These are phyloP conservation scores for Corythoichthys haematopterus DNA, from an alignment of 2,113 vertebrate species.

Conservation along the genomic window DNA sequence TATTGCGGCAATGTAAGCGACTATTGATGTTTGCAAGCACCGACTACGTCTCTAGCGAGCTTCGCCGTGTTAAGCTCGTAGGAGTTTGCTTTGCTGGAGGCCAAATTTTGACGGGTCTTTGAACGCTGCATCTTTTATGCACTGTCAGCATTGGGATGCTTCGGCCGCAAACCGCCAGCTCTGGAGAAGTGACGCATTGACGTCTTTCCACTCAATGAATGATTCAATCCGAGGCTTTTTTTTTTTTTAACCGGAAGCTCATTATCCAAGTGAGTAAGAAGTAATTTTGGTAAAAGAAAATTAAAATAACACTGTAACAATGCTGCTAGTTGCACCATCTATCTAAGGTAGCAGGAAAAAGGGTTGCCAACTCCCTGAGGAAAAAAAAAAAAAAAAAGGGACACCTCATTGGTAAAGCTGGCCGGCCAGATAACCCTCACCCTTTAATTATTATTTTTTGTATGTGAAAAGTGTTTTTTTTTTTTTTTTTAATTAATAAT, in stretches of 20 bases:
- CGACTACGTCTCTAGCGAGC: slow-evolving; percentile 12
- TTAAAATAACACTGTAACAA: background rate
- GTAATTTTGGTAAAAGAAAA: background rate
- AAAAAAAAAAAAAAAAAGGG: no score
- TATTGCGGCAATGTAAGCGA: slow-evolving; percentile 1
- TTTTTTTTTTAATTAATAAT: no score
- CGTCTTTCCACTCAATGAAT: slow-evolving; percentile 32
- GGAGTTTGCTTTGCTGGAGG: slow-evolving; percentile 48
- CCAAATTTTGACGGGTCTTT: slow-evolving; percentile 53
- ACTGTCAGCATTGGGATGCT: slow-evolving; percentile 58
- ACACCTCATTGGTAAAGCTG: no score
- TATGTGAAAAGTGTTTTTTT: no score
- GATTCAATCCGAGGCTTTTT: background rate
- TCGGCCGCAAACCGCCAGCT: slow-evolving; percentile 41
- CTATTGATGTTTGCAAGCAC: slow-evolving; percentile 31
- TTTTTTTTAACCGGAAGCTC: background rate
- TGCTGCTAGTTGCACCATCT: background rate
- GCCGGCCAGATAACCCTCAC: no score
- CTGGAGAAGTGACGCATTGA: slow-evolving; percentile 55
- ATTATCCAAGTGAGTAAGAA: background rate
- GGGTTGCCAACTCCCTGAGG: no score
- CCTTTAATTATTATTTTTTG: no score
- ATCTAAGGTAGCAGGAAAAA: no score
- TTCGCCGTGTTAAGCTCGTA: slow-evolving; percentile 37
- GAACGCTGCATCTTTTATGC: slow-evolving; percentile 67